These are phyloP conservation scores for Brienomyrus brachyistius DNA, from an alignment of 2,113 vertebrate species.

Conservation along the genomic window DNA sequence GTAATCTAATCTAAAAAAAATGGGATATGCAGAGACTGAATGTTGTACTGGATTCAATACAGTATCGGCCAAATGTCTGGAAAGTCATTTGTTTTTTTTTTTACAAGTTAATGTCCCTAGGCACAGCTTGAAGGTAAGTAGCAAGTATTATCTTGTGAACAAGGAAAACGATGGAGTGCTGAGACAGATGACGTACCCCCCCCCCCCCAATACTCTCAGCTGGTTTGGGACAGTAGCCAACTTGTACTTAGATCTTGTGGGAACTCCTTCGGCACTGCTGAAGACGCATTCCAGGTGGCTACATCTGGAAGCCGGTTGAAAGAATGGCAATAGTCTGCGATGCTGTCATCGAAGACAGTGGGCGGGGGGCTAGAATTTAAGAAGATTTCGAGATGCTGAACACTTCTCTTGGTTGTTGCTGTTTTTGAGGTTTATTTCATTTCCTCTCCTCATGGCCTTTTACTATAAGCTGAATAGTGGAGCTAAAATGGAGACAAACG, in stretches of 20 bases:
- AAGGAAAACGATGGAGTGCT: not conserved
- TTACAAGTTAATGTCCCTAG: not conserved
- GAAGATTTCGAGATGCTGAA: not conserved
- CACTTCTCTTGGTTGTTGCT: not conserved
- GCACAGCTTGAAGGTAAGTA: not conserved
- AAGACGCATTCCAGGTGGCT: not conserved
- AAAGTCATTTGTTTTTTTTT: not conserved
- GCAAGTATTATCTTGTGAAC: not conserved
- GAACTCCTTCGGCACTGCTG: not conserved
- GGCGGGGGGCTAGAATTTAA: not conserved
- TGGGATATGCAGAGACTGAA: not conserved
- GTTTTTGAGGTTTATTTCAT: not conserved
- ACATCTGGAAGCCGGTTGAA: too few relatives aligned
- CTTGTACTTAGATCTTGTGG: not conserved
- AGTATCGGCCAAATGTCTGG: not conserved
- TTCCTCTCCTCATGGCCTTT: not conserved
- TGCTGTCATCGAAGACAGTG: not conserved
- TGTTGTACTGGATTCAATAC: not conserved
- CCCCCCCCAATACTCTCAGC: not conserved
- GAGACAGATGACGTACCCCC: not conserved
- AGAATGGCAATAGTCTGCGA: too few relatives aligned
- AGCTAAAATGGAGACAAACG: not conserved
- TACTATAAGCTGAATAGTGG: not conserved
- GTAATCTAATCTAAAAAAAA: not conserved
- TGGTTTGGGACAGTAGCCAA: not conserved